Evolutionary conservation across 2,797 vertebrate species (phyloP).

Genomic region (Lepus oiostolus): DNA sequence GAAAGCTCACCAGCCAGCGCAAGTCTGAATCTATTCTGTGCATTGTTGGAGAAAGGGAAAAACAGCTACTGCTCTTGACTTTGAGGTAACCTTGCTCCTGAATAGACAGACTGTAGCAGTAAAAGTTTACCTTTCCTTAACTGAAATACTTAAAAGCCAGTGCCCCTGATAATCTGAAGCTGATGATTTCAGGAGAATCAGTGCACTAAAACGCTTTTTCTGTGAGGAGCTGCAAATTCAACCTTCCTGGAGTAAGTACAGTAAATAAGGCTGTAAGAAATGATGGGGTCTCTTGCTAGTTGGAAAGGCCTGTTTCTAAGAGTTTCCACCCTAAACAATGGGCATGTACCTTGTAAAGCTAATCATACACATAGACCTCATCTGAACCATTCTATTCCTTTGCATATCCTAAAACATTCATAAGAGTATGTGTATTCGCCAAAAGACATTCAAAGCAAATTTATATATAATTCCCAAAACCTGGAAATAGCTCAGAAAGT

Average conservation of each 20-base stretch:
- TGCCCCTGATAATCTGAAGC: not conserved
- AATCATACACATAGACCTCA: not conserved
- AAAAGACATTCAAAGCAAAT: not conserved
- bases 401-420: not conserved
- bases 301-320: not conserved
- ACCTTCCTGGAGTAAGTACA: not conserved
- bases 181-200: conserved; percentile 2
- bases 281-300: not conserved
- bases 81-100: conserved; percentile 51
- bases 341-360: not conserved
- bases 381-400: conserved; percentile 6
- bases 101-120: not conserved
- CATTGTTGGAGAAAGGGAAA: not conserved
- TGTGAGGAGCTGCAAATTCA: not conserved
- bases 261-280: not conserved
- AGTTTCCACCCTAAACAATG: not conserved
- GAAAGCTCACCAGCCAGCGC: accelerated
- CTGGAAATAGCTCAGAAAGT: not conserved
- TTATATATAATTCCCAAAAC: conserved; percentile 26
- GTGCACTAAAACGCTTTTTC: not conserved
- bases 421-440: not conserved
- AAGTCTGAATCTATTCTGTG: accelerated
- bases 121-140: conserved; percentile 28
- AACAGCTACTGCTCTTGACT: conserved; percentile 12
- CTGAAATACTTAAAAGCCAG: not conserved